Evolutionary conservation across 2,113 vertebrate genomes (phyloP).

Genomic region (Ctenodactylus gundi): DNA sequence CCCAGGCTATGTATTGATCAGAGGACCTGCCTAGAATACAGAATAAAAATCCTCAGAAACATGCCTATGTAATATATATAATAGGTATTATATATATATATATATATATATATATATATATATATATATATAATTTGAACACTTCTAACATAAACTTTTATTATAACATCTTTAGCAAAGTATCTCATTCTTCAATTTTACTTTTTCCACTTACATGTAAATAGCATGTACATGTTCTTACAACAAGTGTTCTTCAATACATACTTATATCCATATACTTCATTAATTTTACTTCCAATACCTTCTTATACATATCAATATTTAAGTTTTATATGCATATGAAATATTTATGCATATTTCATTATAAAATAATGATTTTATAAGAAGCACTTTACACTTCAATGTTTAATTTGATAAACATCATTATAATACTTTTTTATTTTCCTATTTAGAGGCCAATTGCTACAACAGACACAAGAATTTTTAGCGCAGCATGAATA

Average conservation of each 20-base stretch:
- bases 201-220: neutral
- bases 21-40: too few species aligned
- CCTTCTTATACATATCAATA: neutral
- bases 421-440: neutral
- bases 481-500: constrained; percentile 49
- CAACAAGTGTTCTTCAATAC: neutral
- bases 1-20: too few species aligned
- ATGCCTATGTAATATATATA: too few species aligned
- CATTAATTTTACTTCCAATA: neutral
- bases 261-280: neutral
- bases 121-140: too few species aligned
- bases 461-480: neutral
- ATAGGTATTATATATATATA: too few species aligned
- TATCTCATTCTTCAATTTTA: neutral
- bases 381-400: neutral
- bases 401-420: neutral
- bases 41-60: too few species aligned
- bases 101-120: too few species aligned
- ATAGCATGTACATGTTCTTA: neutral
- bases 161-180: neutral
- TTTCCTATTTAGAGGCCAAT: neutral
- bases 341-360: neutral
- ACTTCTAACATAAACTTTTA: neutral
- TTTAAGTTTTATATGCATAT: neutral
- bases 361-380: neutral